Conservation (phyloP, 2,797 vertebrate species). For the Phrynocephalus vlangalii region DNA sequence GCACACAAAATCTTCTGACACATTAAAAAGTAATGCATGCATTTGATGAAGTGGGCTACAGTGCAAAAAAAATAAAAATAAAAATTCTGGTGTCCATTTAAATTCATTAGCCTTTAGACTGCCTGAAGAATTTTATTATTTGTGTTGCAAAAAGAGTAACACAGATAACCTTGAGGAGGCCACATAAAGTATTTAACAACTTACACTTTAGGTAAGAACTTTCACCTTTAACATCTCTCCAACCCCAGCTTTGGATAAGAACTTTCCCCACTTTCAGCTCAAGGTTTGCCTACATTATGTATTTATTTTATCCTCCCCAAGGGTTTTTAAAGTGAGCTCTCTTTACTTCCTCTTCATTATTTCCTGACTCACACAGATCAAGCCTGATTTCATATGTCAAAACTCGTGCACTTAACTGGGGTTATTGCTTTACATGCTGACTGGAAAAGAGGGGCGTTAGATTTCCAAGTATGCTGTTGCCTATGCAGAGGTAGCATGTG, state of each 20-base stretch:
- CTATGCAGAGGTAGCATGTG: conserved; percentile 64
- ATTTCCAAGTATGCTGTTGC: conserved; percentile 70
- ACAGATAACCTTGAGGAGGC: too few relatives aligned
- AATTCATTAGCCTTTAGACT: too few relatives aligned
- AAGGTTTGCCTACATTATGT: conserved; percentile 59
- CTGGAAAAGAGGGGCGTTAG: conserved; percentile 65
- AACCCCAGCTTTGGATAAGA: conserved; percentile 39
- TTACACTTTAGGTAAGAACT: too few relatives aligned
- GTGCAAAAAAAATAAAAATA: too few relatives aligned
- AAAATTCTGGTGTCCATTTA: too few relatives aligned
- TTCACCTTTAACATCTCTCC: not conserved
- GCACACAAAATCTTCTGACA: too few relatives aligned
- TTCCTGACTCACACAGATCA: conserved; percentile 77
- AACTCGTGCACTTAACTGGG: conserved; percentile 76
- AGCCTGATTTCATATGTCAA: conserved; percentile 85
- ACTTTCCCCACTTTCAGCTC: conserved; percentile 5
- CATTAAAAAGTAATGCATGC: too few relatives aligned
- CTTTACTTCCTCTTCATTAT: conserved; percentile 67
- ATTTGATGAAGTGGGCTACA: too few relatives aligned
- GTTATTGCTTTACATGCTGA: conserved; percentile 80
- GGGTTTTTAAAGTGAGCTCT: conserved; percentile 52
- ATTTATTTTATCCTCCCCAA: conserved; percentile 68
- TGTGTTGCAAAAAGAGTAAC: too few relatives aligned
- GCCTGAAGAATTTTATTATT: too few relatives aligned
- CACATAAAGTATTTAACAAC: too few relatives aligned